These are phyloP conservation scores for Chymomyza amoena DNA, from an alignment of 2,888 invertebrate genomes.

Conservation along the genomic window DNA sequence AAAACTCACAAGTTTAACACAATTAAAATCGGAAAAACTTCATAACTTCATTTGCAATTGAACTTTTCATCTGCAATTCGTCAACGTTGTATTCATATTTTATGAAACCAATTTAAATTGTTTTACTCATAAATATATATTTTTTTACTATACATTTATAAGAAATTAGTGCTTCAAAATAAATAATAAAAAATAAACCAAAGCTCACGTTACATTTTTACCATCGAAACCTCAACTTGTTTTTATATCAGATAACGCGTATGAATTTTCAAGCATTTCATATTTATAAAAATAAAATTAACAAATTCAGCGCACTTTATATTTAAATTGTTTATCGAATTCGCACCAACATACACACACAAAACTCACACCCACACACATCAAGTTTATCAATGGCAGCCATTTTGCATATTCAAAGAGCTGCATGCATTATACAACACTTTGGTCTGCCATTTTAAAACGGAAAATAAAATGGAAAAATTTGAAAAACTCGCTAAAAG, in stretches of 20 bases:
- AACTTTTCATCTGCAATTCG: no score
- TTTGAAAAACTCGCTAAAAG: conserved; percentile 52
- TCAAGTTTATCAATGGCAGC: conserved; percentile 22
- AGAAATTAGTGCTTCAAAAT: no score
- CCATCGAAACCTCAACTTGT: not conserved
- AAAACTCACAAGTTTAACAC: no score
- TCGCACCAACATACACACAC: not conserved
- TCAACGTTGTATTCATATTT: no score
- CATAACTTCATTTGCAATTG: no score
- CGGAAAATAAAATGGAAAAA: conserved; percentile 10
- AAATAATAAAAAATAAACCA: no score
- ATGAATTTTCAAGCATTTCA: not conserved
- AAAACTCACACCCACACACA: not conserved
- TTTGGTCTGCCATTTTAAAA: conserved; percentile 54
- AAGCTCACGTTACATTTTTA: not conserved
- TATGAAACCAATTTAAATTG: no score
- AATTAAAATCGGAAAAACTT: no score
- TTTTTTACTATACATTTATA: no score
- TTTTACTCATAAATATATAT: no score
- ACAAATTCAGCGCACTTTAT: not conserved
- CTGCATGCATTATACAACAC: conserved; percentile 47
- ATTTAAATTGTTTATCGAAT: not conserved
- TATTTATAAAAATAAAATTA: not conserved
- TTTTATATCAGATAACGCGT: not conserved
- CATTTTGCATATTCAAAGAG: conserved; percentile 48